Evolutionary conservation across 2,888 invertebrate species (phyloP), one percentile per base, ranked within the genome.

Genomic region (Meiosimyza decipiens): DNA sequence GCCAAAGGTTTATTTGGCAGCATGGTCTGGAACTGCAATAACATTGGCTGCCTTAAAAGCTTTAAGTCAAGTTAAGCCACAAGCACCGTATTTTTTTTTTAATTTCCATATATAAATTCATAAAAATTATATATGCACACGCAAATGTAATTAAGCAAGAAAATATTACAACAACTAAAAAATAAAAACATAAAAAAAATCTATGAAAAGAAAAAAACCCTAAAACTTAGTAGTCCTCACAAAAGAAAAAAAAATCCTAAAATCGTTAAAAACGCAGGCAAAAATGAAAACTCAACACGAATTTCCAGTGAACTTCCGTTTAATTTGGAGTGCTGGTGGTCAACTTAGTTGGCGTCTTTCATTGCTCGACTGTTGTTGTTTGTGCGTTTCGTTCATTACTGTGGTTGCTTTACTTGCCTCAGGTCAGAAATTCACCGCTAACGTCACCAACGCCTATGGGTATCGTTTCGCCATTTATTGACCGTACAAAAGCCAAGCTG

Each of bases 111-210:
- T 22, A 22, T 72, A 73, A 72, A 65, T 74, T 70, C 75, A 73
- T 67, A 70, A 72, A 76, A 73, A 77, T 76, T 76, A 76, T 78
- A 49, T 78, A 77, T 77, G 77, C 80, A 74, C 84, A 84, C 83
- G 84, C 83, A 81, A 83, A 79, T 80, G 81, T 81, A 84, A 84
- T 84, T 83, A 83, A 84, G 75, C 74, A 67, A 57, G n/a, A 64
- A 64, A 47, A 15, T 13, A 57, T 33, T 9, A 66, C 28, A 66
- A 33, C 54, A 66, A 52, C 15, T 40, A 47, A 51, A 49, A 62
- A 33, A 33, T 16, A 55, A 64, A 55, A 71, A 13, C 7, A 16
- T n/a, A 57, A 11, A 69, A 60, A 60, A 65, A 33, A 15, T 16
- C 22, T 22, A 15, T n/a, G 16, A 28, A 28, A 40, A 52, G 51